Percentiles rank a stretch among this genome's conserved stretches.
phyloP scores from a whole-genome alignment of 2,113 vertebrate species.

The Passer domesticus region DNA sequence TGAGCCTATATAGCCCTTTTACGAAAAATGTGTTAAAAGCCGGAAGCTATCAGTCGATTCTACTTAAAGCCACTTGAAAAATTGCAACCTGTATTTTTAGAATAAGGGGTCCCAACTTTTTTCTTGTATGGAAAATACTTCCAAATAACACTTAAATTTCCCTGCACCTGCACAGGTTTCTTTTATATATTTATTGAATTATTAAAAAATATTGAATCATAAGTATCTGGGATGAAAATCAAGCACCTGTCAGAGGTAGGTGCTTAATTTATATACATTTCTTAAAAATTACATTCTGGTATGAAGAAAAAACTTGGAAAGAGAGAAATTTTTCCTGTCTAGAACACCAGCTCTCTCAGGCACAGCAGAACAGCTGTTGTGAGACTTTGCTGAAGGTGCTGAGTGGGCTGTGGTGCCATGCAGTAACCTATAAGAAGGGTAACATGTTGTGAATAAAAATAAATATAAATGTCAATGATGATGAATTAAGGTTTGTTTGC shows the following conservation, averaged over 20 bases:
- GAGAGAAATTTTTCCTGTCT: not conserved
- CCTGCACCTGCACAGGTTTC: rapidly evolving
- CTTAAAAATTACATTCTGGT: not conserved
- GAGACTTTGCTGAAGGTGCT: not conserved
- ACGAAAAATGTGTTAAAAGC: not conserved
- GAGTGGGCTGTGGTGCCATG: not conserved
- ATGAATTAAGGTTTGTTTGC: not conserved
- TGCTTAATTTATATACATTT: not conserved
- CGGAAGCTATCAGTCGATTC: not conserved
- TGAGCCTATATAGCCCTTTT: not conserved
- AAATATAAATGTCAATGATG: not conserved
- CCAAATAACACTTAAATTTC: not conserved
- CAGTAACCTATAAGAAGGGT: not conserved
- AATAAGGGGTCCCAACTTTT: not conserved
- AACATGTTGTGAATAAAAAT: not conserved
- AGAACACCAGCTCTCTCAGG: not conserved
- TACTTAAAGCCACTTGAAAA: not conserved
- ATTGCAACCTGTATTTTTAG: not conserved
- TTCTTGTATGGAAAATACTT: not conserved
- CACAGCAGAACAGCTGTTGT: not conserved
- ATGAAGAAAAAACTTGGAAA: not conserved
- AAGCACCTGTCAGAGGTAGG: not conserved
- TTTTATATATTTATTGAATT: too few relatives aligned
- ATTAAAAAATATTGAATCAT: not conserved
- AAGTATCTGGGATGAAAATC: not conserved